Evolutionary conservation across 2,888 invertebrate genomes (phyloP).

Genomic region (Drosophila setosimentum): DNA sequence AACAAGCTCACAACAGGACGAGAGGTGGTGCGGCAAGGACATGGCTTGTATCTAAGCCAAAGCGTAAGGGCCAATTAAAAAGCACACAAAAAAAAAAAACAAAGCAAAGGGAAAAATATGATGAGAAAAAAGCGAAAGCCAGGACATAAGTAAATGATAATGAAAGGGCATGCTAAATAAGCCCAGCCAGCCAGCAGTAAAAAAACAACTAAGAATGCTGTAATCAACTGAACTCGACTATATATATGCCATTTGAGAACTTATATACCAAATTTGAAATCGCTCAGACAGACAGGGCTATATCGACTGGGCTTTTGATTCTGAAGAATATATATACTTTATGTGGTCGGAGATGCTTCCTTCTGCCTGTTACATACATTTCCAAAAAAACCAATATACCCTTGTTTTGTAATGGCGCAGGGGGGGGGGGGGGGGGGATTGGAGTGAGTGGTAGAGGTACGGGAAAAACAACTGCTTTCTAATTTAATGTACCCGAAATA

Average conservation of each 20-base stretch:
- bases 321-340: not conserved
- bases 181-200: conserved; percentile 40
- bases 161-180: conserved; percentile 51
- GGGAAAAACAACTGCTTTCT: not conserved
- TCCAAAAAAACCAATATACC: not conserved
- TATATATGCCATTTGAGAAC: not conserved
- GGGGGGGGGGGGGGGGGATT: not conserved
- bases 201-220: conserved; percentile 2
- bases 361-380: not conserved
- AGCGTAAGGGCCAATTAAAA: conserved; percentile 77
- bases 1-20: not conserved
- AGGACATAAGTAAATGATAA: conserved; percentile 48
- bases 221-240: not conserved
- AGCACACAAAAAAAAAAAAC: conserved; percentile 33
- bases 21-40: conserved; percentile 6
- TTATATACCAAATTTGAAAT: not conserved
- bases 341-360: not conserved
- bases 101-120: conserved; percentile 5
- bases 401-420: not conserved
- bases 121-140: conserved; percentile 25
- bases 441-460: not conserved
- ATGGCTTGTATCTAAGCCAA: conserved; percentile 55
- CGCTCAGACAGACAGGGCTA: not conserved
- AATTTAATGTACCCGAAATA: conserved; percentile 10
- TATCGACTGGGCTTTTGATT: not conserved